A percentile compares a stretch with the other conserved stretches of the same genome.
Conservation (phyloP, 2,888 invertebrate genomes). For the Apomyelois bistriatella region DNA sequence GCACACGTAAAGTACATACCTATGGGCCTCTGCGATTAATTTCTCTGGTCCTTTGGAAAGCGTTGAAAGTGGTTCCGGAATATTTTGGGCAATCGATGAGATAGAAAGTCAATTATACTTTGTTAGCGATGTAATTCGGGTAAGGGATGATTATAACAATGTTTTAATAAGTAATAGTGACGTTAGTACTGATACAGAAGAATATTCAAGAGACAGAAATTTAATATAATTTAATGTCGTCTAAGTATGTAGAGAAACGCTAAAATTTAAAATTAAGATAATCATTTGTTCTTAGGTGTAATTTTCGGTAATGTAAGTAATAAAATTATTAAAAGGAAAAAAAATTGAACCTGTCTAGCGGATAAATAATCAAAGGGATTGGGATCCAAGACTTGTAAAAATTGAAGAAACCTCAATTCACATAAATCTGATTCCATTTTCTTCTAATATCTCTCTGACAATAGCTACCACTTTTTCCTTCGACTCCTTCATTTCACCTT, state of each 20-base stretch:
- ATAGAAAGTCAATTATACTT: conserved; percentile 62
- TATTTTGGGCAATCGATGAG: conserved; percentile 69
- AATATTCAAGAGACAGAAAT: too few relatives aligned
- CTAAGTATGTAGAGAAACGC: too few relatives aligned
- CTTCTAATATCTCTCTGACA: conserved; percentile 49
- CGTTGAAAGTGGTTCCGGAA: conserved; percentile 71
- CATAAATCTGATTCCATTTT: conserved; percentile 23
- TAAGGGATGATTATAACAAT: not conserved
- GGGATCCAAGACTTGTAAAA: too few relatives aligned
- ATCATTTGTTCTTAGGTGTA: too few relatives aligned
- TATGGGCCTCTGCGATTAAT: conserved; percentile 64
- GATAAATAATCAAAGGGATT: too few relatives aligned
- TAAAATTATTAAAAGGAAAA: too few relatives aligned
- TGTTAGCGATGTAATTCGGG: conserved; percentile 20
- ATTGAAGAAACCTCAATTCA: not conserved
- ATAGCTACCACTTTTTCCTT: conserved; percentile 40
- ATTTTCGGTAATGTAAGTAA: too few relatives aligned
- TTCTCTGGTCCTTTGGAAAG: conserved; percentile 76
- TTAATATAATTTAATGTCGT: too few relatives aligned
- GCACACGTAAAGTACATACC: conserved; percentile 37
- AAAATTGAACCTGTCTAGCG: too few relatives aligned
- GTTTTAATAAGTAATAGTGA: not conserved
- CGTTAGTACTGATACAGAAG: too few relatives aligned
- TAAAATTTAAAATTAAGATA: too few relatives aligned
- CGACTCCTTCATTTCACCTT: conserved; percentile 39